phyloP scores from a whole-genome alignment of 2,797 vertebrate genomes.

The Melopsittacus undulatus region DNA sequence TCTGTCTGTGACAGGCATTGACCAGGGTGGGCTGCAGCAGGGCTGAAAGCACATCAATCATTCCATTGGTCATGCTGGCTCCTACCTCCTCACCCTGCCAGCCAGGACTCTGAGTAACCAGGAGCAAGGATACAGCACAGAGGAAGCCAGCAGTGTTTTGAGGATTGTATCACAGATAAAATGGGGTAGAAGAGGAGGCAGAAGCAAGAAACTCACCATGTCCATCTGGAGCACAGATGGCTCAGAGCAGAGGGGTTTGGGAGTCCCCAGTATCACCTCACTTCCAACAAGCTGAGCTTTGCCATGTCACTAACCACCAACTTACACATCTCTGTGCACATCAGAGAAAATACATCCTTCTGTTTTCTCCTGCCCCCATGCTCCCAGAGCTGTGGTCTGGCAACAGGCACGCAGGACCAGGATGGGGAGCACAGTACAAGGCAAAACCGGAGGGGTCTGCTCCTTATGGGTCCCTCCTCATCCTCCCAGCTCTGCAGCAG shows the following conservation, averaged over 20 bases:
- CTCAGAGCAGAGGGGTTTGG: not conserved
- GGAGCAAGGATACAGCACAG: not conserved
- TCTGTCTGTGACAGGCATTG: not conserved
- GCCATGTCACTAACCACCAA: not conserved
- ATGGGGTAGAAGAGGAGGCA: not conserved
- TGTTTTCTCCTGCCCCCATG: not conserved
- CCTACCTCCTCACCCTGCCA: not conserved
- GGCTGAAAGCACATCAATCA: not conserved
- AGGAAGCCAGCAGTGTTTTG: not conserved
- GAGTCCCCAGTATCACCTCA: too few species aligned
- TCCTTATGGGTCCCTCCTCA: accelerated
- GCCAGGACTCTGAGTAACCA: not conserved
- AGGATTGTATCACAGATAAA: not conserved
- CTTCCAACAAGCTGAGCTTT: not conserved
- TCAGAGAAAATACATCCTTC: not conserved
- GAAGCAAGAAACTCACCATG: not conserved
- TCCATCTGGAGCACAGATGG: not conserved
- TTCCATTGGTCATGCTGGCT: accelerated
- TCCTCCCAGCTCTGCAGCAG: not conserved
- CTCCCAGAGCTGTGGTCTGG: not conserved
- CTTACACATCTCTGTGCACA: not conserved
- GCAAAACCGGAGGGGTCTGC: not conserved
- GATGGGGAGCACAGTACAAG: not conserved
- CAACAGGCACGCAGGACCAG: not conserved
- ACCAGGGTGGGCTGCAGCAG: not conserved